Evolutionary conservation across 2,888 invertebrate species (phyloP), one percentile per base, ranked within the genome.

Genomic region (Drosophila kokeensis): DNA sequence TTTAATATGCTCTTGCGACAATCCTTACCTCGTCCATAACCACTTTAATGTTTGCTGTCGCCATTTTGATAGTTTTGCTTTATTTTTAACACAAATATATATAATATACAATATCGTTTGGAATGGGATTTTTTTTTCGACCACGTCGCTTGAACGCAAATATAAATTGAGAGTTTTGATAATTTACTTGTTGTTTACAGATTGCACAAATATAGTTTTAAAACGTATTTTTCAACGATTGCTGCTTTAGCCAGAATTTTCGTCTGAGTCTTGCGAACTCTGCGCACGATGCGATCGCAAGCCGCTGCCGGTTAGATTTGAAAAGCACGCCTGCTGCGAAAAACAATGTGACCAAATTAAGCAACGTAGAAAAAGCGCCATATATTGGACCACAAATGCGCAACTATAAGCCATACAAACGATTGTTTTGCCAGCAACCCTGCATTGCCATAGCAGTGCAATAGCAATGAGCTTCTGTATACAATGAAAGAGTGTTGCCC

Each of bases 221-320:
- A 36, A 55, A 24, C 58, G 54, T 67, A 62, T 57, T 53, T 75
- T 29, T 84, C 80, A 85, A 71, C 82, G 76, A 90, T 68, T 61
- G 67, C 80, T 76, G 57, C 58, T 69, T 65, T 38, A 55, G 59
- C 58, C 45, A 18, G 27, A 38, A 58, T 24, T 59, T 24, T 69
- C 32, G 27, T 24, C 11, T 5, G 50, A 64, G 45, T 53, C 49
- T 60, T 62, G 61, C 84, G 79, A 87, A 75, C 72, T 69, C 48
- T 27, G 54, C 75, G 70, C 80, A 69, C 79, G 79, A 89, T 77
- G 79, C 83, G 74, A 73, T 71, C 87, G 79, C 89, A 70, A 87
- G 67, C 82, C 84, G 85, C 82, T 89, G 86, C 81, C 78, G 83
- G 83, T 90, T 89, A 71, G 81, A 84, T 93, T 92, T 90, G 60